phyloP scores from a whole-genome alignment of 2,113 vertebrate species.

The Erythrocebus patas region DNA sequence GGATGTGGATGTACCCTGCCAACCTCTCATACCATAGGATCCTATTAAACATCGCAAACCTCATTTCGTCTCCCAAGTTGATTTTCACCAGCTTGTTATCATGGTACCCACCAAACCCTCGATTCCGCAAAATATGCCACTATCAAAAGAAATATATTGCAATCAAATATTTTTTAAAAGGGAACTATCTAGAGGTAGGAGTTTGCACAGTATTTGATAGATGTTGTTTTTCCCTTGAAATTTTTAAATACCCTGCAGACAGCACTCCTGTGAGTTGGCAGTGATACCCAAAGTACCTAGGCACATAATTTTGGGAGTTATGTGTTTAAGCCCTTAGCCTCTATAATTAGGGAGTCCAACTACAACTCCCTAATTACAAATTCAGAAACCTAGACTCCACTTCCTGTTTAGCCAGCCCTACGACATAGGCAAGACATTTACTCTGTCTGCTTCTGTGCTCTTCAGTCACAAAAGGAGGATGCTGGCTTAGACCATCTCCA shows the following conservation, averaged over 20 bases:
- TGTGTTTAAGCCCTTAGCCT: neutral
- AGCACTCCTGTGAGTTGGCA: neutral
- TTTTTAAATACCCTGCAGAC: neutral
- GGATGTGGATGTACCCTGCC: neutral
- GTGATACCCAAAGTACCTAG: neutral
- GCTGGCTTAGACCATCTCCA: neutral
- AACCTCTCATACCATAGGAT: neutral
- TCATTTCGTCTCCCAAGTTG: neutral
- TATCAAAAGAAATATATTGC: neutral
- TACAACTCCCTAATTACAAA: neutral
- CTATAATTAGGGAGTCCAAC: neutral
- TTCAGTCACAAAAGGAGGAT: neutral
- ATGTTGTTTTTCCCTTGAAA: neutral
- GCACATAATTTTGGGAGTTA: neutral
- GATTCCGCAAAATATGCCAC: neutral
- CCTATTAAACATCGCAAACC: too few relatives aligned
- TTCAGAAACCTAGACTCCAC: neutral
- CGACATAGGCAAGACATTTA: too few relatives aligned
- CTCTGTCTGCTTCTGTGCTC: neutral
- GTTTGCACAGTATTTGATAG: neutral
- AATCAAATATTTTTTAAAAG: neutral
- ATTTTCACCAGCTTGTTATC: neutral
- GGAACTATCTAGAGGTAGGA: neutral
- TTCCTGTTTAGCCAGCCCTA: neutral
- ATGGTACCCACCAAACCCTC: neutral